Evolutionary conservation across 2,797 vertebrate genomes (phyloP), one percentile per base, ranked within the genome.

Genomic region (Typhlichthys subterraneus): DNA sequence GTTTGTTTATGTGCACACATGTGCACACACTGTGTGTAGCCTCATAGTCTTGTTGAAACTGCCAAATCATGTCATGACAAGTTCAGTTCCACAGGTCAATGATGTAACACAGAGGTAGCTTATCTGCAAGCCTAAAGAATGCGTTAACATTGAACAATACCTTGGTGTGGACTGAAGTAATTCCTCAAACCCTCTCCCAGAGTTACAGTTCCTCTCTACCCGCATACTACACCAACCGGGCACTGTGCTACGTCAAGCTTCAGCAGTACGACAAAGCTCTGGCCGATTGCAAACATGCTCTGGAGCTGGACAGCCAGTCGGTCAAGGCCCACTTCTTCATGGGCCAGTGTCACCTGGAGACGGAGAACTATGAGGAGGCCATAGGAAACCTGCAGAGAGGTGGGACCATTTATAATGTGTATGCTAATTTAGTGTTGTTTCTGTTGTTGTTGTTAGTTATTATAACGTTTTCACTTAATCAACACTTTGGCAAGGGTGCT

Each of bases 301-400:
- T 99, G 89, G 97, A 99, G 89, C 92, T 99, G 85, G 97, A 99
- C 50, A 93, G 94, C 55, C 97, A 99, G 88, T 99, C 97, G 0
- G 97, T 99, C 63, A 99, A 99, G 80, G 97, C 97, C 0, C 96
- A 99, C 89, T 99, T 99, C 87, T 99, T 99, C 85, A 73, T 99
- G 87, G 97, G 97, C 11, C 97, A 99, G 78, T 98, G 97, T 93
- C 97, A 98, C 89, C 85, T 99, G 89, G 97, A 99, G 87, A 93
- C 98, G 92, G 97, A 98, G 87, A 99, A 95, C 88, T 99, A 97
- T 0, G 97, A 99, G 0, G 97, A 99, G 84, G 97, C 97, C 72
- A 99, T 99, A 0, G 97, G 96, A 67, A 99, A 99, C 85, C 91
- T 99, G 77, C 97, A 99, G 90, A 94, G 96, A 94, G 97, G 97